phyloP scores from a whole-genome alignment of 2,113 vertebrate genomes.

The Vicugna pacos region DNA sequence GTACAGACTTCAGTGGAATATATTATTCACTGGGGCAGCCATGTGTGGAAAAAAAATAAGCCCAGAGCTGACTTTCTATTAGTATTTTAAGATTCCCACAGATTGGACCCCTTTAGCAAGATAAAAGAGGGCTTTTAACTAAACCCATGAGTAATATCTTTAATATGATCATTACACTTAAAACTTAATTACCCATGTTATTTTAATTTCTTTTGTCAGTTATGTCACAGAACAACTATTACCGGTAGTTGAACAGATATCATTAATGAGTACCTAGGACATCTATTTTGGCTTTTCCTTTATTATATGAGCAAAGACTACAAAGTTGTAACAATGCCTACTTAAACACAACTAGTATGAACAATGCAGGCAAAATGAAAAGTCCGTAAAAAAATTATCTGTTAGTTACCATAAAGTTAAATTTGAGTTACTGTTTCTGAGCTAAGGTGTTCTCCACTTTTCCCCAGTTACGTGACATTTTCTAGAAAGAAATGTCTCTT shows the following conservation, averaged over 20 bases:
- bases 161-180: not conserved
- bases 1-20: not conserved
- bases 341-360: not conserved
- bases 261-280: not conserved
- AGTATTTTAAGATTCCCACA: not conserved
- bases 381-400: not conserved
- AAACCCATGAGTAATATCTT: not conserved
- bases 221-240: not conserved
- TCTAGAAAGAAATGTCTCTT: slow-evolving; percentile 26
- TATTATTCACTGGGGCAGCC: not conserved
- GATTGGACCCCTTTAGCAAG: not conserved
- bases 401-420: not conserved
- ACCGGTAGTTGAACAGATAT: not conserved
- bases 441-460: not conserved
- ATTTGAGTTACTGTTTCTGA: not conserved
- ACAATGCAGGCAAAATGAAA: not conserved
- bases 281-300: not conserved
- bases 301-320: not conserved
- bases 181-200: slow-evolving; percentile 7
- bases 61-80: not conserved
- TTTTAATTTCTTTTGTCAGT: not conserved
- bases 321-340: not conserved
- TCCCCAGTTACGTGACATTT: not conserved
- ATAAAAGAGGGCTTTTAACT: not conserved
- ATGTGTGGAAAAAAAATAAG: not conserved